These are phyloP conservation scores for Chascanopsetta lugubris DNA, from an alignment of 2,113 vertebrate genomes.

Conservation along the genomic window DNA sequence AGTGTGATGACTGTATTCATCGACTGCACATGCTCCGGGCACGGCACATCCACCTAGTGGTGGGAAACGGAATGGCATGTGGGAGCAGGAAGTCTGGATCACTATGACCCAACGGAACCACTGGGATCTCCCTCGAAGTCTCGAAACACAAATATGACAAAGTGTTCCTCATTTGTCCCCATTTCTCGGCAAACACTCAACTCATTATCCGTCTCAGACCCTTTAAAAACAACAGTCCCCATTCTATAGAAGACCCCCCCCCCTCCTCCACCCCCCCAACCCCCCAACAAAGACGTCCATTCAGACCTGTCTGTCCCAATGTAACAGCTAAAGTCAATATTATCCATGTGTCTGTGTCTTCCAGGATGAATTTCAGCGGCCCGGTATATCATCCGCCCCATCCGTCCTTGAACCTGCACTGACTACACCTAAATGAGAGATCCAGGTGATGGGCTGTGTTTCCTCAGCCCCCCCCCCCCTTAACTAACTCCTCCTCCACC, in stretches of 20 bases:
- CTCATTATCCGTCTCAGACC: slow-evolving; percentile 10
- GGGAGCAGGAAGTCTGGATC: too few species aligned
- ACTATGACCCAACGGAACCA: too few species aligned
- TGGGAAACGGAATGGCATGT: neutral
- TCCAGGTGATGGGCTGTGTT: slow-evolving; percentile 28
- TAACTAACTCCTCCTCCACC: neutral
- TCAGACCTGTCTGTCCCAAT: slow-evolving; percentile 50
- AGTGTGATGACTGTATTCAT: too few species aligned
- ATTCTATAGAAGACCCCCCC: slow-evolving; percentile 15
- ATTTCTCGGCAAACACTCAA: slow-evolving; percentile 16
- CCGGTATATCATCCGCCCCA: slow-evolving; percentile 39
- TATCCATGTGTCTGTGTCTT: slow-evolving; percentile 25
- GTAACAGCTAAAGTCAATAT: slow-evolving; percentile 53
- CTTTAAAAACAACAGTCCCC: slow-evolving; percentile 49
- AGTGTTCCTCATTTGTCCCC: slow-evolving; percentile 13
- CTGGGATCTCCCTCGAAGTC: too few species aligned
- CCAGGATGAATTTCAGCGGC: slow-evolving; percentile 16
- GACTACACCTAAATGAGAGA: slow-evolving; percentile 46
- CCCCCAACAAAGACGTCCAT: slow-evolving; percentile 62
- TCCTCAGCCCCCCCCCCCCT: neutral
- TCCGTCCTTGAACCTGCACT: slow-evolving; percentile 26
- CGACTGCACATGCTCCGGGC: too few species aligned
- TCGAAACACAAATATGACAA: neutral
- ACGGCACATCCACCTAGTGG: neutral
- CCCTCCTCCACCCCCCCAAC: neutral